Base-by-base conservation (phyloP, 2,113 vertebrate species). In the Triplophysa dalaica region DNA sequence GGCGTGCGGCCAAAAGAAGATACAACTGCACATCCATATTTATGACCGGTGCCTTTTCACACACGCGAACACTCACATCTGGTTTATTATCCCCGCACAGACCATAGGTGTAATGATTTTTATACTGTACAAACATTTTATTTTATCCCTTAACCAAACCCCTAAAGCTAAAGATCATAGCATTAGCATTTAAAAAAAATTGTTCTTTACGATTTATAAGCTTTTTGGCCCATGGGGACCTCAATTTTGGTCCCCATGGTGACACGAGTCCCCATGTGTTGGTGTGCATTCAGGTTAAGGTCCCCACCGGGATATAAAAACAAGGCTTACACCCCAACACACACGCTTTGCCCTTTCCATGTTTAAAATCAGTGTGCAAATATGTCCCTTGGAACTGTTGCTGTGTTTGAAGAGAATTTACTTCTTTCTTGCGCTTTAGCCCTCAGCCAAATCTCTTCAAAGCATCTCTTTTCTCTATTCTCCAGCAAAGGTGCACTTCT, bases 361-460 rank as follows among this genome's bases (percentile, higher is more conserved):
- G 72, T 54, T 77, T 66, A 75, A 74, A 80, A 77, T 81, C 68
- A 56, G 58, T 33, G 70, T 61, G 81, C 81, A 70, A 77, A 81
- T 74, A 70, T 24, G 26, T 74, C 81, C 73, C 72, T 54, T 69
- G 70, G 26, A 84, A 81, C 64, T 52, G 13, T n/a, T 61, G 58
- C 45, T 38, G 33, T 82, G 80, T 84, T 86, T 82, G 65, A 84
- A 80, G 33, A 72, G 52, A 26, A 17, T 26, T 77, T 80, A 60
- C 41, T 63, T 83, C 80, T 65, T 52, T 65, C 4, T 12, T 75
- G 24, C 22, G 48, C 26, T 70, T 78, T 66, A 48, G 79, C 75
- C 75, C 16, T 83, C 66, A 75, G 81, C 70, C 56, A 67, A 75
- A 72, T 64, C 41, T 58, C 75, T 81, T 79, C 76, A 81, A 83